Evolutionary conservation across 2,113 vertebrate genomes (phyloP).

Genomic region (Upupa epops): DNA sequence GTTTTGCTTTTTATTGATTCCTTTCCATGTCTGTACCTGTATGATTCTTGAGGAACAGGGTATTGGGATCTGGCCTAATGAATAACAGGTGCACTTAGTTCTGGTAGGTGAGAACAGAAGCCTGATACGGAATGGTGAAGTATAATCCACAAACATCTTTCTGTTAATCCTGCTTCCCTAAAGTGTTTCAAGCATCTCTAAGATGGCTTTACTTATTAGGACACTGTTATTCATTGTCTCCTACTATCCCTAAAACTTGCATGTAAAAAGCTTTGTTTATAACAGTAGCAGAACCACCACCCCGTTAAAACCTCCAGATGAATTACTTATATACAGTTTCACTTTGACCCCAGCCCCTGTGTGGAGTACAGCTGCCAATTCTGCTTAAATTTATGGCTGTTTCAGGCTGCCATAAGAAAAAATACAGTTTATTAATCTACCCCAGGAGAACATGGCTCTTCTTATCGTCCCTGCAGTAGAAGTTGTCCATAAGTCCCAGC

Average conservation of each 20-base stretch:
- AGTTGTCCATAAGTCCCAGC: background rate
- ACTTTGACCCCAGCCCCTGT: background rate
- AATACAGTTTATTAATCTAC: background rate
- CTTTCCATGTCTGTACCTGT: background rate
- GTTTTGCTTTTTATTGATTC: background rate
- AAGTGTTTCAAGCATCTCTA: background rate
- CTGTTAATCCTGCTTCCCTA: background rate
- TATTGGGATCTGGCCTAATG: background rate
- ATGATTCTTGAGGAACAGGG: background rate
- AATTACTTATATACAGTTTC: background rate
- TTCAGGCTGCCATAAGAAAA: background rate
- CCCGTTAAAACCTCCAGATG: fast-evolving
- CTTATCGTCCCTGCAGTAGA: background rate
- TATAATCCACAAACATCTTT: background rate
- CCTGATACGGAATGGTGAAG: background rate
- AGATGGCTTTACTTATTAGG: background rate
- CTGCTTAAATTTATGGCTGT: background rate
- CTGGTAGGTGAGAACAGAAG: background rate
- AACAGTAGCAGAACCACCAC: background rate
- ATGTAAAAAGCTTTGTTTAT: background rate
- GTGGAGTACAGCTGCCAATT: background rate
- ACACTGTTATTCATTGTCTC: background rate
- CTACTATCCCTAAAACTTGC: background rate
- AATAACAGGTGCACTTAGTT: background rate
- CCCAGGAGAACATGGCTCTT: background rate